Base-by-base conservation (phyloP, 2,888 invertebrate genomes). In the Drosophila nr. fundita region DNA sequence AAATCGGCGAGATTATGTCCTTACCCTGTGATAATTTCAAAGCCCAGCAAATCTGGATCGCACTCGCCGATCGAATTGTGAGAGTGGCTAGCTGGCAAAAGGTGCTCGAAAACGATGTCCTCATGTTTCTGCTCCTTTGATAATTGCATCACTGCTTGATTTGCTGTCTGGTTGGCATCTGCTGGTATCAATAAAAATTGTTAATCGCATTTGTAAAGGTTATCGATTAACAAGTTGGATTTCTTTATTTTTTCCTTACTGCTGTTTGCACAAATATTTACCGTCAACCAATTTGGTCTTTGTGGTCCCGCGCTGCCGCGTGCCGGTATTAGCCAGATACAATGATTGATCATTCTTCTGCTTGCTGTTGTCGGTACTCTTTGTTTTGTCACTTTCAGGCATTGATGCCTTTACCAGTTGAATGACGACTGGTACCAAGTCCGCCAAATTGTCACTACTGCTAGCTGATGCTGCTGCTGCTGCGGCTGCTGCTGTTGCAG, bases 1-100 rank as follows among this genome's bases (percentile, higher is more conserved):
- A 45, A 21, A 21, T 21, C 11, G 42, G 13, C n/a, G 21, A 21
- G 21, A 42, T 7, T 42, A 8, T 45, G 15, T 45, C 8, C 15
- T 94, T 94, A 95, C 95, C 97, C 98, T 81, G 98, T 98, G 90
- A 98, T 96, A 91, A 98, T 95, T 94, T 98, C 98, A 93, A 98
- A 98, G 83, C 97, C 97, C 88, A 97, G 95, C 96, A 97, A 96
- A 93, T 97, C 97, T 58, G 96, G 95, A 93, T 97, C 97, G 93
- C 97, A 97, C 93, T 97, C 97, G 91, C 97, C 97, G 68, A 80
- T 74, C 69, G 80, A 82, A 58, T 80, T 85, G 67, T 78, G 73
- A 74, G 83, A 82, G 73, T 77, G 30, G 49, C 45, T 62, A 57
- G 65, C 68, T 24, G 78, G 64, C 61, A 64, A 58, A 6, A 68